These are phyloP conservation scores for Caerostris extrusa DNA, from an alignment of 1,140 invertebrate genomes.

Conservation along the genomic window DNA sequence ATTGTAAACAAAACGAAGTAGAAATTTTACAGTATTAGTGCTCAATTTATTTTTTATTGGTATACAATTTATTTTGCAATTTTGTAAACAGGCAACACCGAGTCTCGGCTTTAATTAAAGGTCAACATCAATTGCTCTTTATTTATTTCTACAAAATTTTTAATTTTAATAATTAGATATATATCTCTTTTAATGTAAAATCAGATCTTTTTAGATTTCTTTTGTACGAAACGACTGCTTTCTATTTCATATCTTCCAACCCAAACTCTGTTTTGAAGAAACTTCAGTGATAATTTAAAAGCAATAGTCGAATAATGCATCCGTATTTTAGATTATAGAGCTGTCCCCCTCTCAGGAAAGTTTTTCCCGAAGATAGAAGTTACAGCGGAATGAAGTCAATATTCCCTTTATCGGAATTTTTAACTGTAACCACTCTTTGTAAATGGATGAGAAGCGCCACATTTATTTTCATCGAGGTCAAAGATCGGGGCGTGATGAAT, in stretches of 20 bases:
- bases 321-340: slow-evolving; percentile 20
- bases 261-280: neutral
- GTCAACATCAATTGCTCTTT: no score
- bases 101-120: no score
- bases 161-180: no score
- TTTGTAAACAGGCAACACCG: no score
- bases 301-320: neutral
- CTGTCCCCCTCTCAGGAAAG: neutral
- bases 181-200: no score
- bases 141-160: no score
- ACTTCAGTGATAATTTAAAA: neutral
- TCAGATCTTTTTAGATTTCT: neutral
- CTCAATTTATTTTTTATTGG: no score
- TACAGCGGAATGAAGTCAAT: slow-evolving; percentile 3
- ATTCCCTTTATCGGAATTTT: slow-evolving; percentile 41
- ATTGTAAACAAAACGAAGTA: no score
- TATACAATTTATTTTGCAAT: no score
- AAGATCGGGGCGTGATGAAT: neutral
- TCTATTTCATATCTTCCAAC: neutral
- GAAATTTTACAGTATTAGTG: no score
- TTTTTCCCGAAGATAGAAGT: neutral
- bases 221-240: neutral
- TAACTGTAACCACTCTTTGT: slow-evolving; percentile 38
- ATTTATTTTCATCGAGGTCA: slow-evolving; percentile 48
- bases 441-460: slow-evolving; percentile 67